These are phyloP conservation scores for Pedionomus torquatus DNA, from an alignment of 2,113 vertebrate genomes.

Conservation along the genomic window DNA sequence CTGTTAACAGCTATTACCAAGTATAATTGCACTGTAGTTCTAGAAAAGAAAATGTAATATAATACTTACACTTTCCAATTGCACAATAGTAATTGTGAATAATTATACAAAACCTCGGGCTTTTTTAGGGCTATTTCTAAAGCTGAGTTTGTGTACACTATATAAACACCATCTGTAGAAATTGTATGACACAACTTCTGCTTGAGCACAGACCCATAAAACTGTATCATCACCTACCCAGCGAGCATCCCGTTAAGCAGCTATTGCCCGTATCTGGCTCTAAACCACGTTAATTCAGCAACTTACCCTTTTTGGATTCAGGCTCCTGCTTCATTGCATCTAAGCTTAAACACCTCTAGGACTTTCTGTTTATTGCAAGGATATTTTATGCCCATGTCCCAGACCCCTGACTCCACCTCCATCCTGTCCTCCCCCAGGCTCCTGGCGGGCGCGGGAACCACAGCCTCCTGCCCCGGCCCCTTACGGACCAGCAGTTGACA, in stretches of 20 bases:
- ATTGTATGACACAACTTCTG: slow-evolving; percentile 49
- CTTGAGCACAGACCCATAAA: slow-evolving; percentile 16
- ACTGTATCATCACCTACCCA: neutral
- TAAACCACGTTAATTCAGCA: neutral
- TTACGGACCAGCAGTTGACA: neutral
- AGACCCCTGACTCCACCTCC: neutral
- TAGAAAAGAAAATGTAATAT: slow-evolving; percentile 61
- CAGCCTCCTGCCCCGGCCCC: neutral
- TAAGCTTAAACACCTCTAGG: neutral
- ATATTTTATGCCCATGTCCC: rapidly evolving
- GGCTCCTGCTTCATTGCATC: neutral
- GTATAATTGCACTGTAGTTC: slow-evolving; percentile 29
- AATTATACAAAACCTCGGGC: slow-evolving; percentile 59
- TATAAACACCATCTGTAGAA: slow-evolving; percentile 75
- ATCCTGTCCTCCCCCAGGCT: neutral
- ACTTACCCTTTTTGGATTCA: neutral
- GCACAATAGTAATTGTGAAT: slow-evolving; percentile 69
- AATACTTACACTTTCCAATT: slow-evolving; percentile 64
- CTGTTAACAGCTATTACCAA: slow-evolving; percentile 57
- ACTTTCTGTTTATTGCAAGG: neutral
- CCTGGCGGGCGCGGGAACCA: neutral
- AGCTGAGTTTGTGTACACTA: slow-evolving; percentile 50
- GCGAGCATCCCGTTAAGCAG: neutral
- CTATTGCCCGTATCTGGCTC: neutral
- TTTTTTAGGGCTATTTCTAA: slow-evolving; percentile 66